Conservation (phyloP, 2,113 vertebrate species). For the Protobothrops flavoviridis region DNA sequence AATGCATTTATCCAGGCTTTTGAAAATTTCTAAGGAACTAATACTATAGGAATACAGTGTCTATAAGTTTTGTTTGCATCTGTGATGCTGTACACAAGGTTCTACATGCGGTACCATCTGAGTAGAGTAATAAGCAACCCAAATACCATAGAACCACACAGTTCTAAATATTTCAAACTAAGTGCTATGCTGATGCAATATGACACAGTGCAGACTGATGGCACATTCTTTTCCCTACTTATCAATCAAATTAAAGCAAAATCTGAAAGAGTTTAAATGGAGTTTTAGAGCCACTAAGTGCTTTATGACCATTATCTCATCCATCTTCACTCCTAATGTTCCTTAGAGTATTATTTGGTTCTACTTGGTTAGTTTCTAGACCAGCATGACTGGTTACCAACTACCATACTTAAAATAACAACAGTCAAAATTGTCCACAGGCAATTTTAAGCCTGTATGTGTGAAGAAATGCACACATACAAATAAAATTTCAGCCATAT, state of each 20-base stretch:
- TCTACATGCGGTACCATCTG: neutral
- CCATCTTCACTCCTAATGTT: neutral
- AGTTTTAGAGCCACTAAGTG: slow-evolving; percentile 11
- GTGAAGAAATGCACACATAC: neutral
- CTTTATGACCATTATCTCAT: slow-evolving; percentile 14
- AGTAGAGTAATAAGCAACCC: neutral
- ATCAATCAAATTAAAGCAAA: slow-evolving; percentile 23
- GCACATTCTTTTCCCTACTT: neutral
- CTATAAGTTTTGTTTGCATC: neutral
- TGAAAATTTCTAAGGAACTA: neutral
- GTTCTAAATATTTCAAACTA: neutral
- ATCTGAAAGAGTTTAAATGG: slow-evolving; percentile 4
- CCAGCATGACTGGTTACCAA: neutral
- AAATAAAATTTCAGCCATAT: neutral
- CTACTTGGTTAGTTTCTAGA: slow-evolving; percentile 16
- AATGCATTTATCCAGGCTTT: neutral
- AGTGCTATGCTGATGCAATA: neutral
- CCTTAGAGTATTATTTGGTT: slow-evolving; percentile 21
- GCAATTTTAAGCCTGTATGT: neutral
- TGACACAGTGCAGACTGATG: neutral
- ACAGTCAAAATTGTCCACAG: neutral
- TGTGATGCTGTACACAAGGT: neutral
- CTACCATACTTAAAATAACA: slow-evolving; percentile 5
- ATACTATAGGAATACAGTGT: neutral
- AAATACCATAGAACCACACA: neutral